Evolutionary conservation across 2,888 invertebrate genomes (phyloP), one percentile per base, ranked within the genome.

Genomic region (Protophormia terraenovae): DNA sequence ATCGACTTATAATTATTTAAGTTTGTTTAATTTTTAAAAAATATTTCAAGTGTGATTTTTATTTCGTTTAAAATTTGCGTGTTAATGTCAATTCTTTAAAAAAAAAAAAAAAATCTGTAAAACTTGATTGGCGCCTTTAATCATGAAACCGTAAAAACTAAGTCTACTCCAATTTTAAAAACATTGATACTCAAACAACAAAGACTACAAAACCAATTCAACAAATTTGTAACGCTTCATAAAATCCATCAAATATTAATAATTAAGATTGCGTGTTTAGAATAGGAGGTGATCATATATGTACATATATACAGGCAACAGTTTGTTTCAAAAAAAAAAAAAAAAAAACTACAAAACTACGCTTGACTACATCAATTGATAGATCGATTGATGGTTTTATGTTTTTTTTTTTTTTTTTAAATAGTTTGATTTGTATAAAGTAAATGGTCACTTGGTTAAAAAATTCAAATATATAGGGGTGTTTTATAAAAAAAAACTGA

Each of bases 201-300:
- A 29, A 22, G n/a, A n/a, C n/a, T n/a, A n/a, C n/a, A n/a, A n/a
- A n/a, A n/a, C n/a, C n/a, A n/a, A n/a, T n/a, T n/a, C n/a, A n/a
- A n/a, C n/a, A 55, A 77, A 83, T 73, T 58, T 73, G 78, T 87
- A 80, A 83, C 76, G 87, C 81, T 87, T 85, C 81, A 84, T 76
- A 81, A 83, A 86, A 85, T 83, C 75, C 81, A 71, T 81, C 84
- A 84, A 71, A 84, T 72, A 66, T 81, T 79, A 75, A 85, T 82
- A 85, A 84, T 84, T 80, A 85, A 85, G 78, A 71, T 85, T 64
- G 85, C 85, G 82, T 85, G 85, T 19, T 41, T 71, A 55, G 71
- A 82, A 58, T 69, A 82, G 85, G 82, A 78, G 82, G 76, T 76
- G 82, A 78, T 78, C 73, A 76, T 19, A n/a, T n/a, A n/a, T n/a